These are phyloP conservation scores for Ruditapes philippinarum DNA, from an alignment of 1,140 invertebrate genomes.

Conservation along the genomic window DNA sequence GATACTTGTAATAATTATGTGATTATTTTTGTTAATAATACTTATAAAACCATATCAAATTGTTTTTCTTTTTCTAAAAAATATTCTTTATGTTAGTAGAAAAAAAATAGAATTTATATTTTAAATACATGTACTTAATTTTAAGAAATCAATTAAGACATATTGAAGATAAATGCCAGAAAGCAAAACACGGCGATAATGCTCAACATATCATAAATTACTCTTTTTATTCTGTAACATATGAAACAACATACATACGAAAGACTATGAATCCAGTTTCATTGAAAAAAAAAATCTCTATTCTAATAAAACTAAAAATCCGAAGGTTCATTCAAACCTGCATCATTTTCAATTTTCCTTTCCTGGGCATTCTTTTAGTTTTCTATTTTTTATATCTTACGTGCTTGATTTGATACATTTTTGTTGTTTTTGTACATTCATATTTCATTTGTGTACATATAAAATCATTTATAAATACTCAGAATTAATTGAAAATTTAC, in stretches of 20 bases:
- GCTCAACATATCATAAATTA: too few species aligned
- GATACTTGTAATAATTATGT: not conserved
- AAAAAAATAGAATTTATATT: too few species aligned
- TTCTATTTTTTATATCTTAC: not conserved
- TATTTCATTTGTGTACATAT: not conserved
- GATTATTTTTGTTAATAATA: not conserved
- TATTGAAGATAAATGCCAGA: too few species aligned
- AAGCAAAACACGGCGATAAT: too few species aligned
- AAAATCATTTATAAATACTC: conserved; percentile 13
- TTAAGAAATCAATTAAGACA: too few species aligned
- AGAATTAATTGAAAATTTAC: not conserved
- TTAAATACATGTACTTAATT: too few species aligned
- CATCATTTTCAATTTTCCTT: not conserved
- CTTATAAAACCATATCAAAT: not conserved
- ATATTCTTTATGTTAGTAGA: too few species aligned
- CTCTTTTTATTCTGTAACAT: too few species aligned
- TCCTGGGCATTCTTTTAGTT: not conserved
- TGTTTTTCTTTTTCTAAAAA: not conserved
- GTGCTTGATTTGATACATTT: not conserved
- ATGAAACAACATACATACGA: too few species aligned
- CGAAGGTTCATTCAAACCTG: too few species aligned
- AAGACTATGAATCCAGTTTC: not conserved
- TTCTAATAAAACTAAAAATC: not conserved
- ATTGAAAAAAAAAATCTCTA: not conserved
- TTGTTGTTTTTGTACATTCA: not conserved